These are phyloP conservation scores for Rhopalosiphum nymphaeae DNA, from an alignment of 2,888 invertebrate species.

Conservation along the genomic window DNA sequence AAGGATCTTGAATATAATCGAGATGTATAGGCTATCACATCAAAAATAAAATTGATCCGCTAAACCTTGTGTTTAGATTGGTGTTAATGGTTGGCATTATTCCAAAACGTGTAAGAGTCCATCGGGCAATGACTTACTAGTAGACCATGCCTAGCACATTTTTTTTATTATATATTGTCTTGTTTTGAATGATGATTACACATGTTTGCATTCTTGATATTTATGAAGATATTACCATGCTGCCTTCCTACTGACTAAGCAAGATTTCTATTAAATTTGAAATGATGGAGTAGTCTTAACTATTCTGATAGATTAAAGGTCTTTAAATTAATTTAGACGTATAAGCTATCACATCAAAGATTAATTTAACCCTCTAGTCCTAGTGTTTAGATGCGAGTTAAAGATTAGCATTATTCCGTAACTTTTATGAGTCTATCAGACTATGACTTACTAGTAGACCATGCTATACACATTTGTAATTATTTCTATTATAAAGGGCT, in stretches of 20 bases:
- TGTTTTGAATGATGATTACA: slow-evolving; percentile 6
- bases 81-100: slow-evolving; percentile 65
- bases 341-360: slow-evolving; percentile 54
- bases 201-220: slow-evolving; percentile 56
- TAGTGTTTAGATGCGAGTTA: slow-evolving; percentile 9
- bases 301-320: slow-evolving; percentile 35
- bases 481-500: not conserved
- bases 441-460: slow-evolving; percentile 66
- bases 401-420: slow-evolving; percentile 66
- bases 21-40: slow-evolving; percentile 47
- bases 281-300: slow-evolving; percentile 39
- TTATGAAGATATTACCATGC: slow-evolving; percentile 73
- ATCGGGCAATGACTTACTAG: slow-evolving; percentile 65
- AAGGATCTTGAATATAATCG: slow-evolving; percentile 53
- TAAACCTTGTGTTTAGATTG: slow-evolving; percentile 5
- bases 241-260: slow-evolving; percentile 76
- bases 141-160: slow-evolving; percentile 67
- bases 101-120: slow-evolving; percentile 66
- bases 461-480: slow-evolving; percentile 65
- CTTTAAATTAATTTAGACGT: slow-evolving; percentile 26
- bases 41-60: slow-evolving; percentile 53
- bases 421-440: slow-evolving; percentile 64
- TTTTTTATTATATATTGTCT: not conserved
- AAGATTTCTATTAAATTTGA: not conserved
- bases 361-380: slow-evolving; percentile 22